Conservation (phyloP, 2,797 vertebrate species). For the Fundulus diaphanus region DNA sequence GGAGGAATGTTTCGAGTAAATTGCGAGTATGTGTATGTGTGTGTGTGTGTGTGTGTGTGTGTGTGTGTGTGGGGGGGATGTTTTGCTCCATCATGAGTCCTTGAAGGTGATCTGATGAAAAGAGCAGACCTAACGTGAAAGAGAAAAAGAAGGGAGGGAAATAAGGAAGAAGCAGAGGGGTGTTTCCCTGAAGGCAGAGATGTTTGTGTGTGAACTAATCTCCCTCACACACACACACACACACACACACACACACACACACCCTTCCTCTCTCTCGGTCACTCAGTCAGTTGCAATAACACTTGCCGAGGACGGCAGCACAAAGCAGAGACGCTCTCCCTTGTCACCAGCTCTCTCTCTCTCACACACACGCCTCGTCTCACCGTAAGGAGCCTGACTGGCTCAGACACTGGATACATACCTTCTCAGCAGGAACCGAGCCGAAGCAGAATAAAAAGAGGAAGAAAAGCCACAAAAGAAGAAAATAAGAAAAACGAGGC, state of each 20-base stretch:
- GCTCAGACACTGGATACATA: conserved; percentile 27
- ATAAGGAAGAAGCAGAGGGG: conserved; percentile 38
- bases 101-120: conserved; percentile 46
- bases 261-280: conserved; percentile 35
- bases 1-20: background rate
- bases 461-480: conserved; percentile 5
- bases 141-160: conserved; percentile 27
- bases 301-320: conserved; percentile 64
- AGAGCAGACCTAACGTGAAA: conserved; percentile 37
- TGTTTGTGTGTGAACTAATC: conserved; percentile 64
- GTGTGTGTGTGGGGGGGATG: background rate
- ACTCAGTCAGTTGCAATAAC: conserved; percentile 61
- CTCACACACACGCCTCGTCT: conserved; percentile 10
- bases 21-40: too few relatives aligned
- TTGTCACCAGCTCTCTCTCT: conserved; percentile 1
- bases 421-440: conserved; percentile 22
- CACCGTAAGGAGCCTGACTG: background rate
- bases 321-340: conserved; percentile 60
- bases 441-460: conserved; percentile 14
- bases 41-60: too few relatives aligned
- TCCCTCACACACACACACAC: conserved; percentile 27
- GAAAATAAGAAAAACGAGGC: background rate
- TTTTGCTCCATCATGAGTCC: conserved; percentile 22
- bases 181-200: conserved; percentile 69
- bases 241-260: conserved; percentile 1